Evolutionary conservation across 2,888 invertebrate genomes (phyloP), one percentile per base, ranked within the genome.

Genomic region (Sycophila texana): DNA sequence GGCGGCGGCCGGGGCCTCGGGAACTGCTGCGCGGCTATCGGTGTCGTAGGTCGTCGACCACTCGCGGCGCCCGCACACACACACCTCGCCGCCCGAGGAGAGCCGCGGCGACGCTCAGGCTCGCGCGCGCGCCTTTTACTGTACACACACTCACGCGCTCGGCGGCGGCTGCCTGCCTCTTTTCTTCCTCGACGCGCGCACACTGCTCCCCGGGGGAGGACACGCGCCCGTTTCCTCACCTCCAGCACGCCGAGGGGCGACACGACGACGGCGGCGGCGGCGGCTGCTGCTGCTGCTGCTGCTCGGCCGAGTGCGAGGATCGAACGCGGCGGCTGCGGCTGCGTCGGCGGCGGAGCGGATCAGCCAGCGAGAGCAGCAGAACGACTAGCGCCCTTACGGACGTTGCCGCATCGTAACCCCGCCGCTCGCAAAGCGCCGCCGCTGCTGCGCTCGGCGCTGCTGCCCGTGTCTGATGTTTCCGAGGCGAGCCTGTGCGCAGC

Each of bases 341-440:
- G 14, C 63, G 55, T 55, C 68, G 65, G 22, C 74, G 47, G 26
- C 57, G 49, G 61, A 13, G 39, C 55, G 18, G 58, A 51, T 16
- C 39, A 53, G 51, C 26, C 20, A 14, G 65, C 65, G 65, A 22
- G 47, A 60, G 72, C 72, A 75, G 75, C 77, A 74, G 76, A 80
- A 80, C 74, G 80, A 77, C 77, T 80, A 80, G 80, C 80, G 77
- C 80, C 77, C 80, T 74, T 74, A 74, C 77, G 77, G 77, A 77
- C 80, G 80, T 77, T 80, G 80, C 77, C 77, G 80, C 77, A 74
- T 77, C 74, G 71, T 66, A 63, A 63, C 57, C 65, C 58, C 53
- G 26, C 22, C 30, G 39, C 66, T 53, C 61, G 18, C 13, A 14
- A 20, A 26, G 66, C 57, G 49, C 53, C 63, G 53, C 73, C n/a